Base-by-base conservation (phyloP, 1,140 invertebrate species). In the Prorops nasuta region DNA sequence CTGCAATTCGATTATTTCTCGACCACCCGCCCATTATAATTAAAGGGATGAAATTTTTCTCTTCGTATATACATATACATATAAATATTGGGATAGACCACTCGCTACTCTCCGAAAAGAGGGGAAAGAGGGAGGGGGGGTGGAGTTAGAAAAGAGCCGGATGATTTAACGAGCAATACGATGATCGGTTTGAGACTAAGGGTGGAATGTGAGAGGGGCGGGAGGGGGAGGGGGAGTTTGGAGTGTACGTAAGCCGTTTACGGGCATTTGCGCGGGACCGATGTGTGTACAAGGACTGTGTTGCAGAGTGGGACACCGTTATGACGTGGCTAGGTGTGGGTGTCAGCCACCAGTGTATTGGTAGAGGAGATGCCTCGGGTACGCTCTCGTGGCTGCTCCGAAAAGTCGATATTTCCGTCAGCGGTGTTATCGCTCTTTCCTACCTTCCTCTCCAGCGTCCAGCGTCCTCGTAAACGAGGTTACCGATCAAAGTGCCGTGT, bases 321-420 rank as follows among this genome's bases (percentile, higher is more conserved):
- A n/a, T n/a, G n/a, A n/a, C n/a, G n/a, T n/a, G n/a, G n/a, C n/a
- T n/a, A n/a, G n/a, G n/a, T n/a, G n/a, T n/a, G n/a, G n/a, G n/a
- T n/a, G n/a, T n/a, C n/a, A n/a, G 47, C 37, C 37, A 8, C 18
- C 38, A 17, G 22, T 15, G 24, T n/a, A 19, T 15, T n/a, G 38
- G 38, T 21, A 40, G 44, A 49, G 46, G 47, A 47, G 58, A 51
- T 59, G 58, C 52, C 6, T 28, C 12, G 24, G 24, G n/a, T n/a
- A n/a, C n/a, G n/a, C n/a, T 28, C 31, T 65, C 62, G 67, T 59
- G 54, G 63, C 64, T 65, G 67, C 63, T 68, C 58, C 58, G 64
- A 68, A 74, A 76, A 74, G 69, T 74, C 71, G 72, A 74, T 76
- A 76, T 74, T 76, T 76, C 71, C 72, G 71, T 67, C 70, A 70